A percentile compares a stretch with the other conserved stretches of the same genome.
These are phyloP conservation scores for Tympanoctomys barrerae DNA, from an alignment of 2,797 vertebrate genomes.

Conservation along the genomic window DNA sequence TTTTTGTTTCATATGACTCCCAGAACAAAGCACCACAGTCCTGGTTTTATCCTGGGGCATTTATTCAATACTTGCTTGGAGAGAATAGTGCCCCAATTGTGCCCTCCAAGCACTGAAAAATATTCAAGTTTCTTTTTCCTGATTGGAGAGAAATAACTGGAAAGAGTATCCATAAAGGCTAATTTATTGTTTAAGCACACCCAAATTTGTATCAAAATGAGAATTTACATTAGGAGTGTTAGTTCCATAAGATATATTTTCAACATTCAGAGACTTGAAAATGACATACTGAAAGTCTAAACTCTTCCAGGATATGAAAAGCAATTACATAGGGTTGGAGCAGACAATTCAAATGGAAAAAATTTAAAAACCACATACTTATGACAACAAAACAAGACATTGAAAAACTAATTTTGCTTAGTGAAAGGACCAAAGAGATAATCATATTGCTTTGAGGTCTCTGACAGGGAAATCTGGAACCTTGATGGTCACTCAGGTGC, in stretches of 20 bases:
- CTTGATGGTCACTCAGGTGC: background rate
- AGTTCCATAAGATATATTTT: slow-evolving; percentile 40
- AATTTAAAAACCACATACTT: background rate
- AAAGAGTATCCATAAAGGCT: slow-evolving; percentile 39
- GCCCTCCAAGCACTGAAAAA: slow-evolving; percentile 71
- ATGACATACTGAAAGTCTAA: background rate
- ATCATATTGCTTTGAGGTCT: background rate
- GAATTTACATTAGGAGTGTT: background rate
- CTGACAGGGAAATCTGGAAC: background rate
- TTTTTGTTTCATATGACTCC: slow-evolving; percentile 72
- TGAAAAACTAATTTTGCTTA: slow-evolving; percentile 17
- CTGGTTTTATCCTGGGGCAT: slow-evolving; percentile 79
- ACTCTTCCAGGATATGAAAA: background rate
- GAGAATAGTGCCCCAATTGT: slow-evolving; percentile 52
- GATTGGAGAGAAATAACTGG: slow-evolving; percentile 51
- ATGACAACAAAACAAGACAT: background rate
- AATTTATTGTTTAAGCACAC: background rate
- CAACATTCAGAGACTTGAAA: background rate
- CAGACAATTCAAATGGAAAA: background rate
- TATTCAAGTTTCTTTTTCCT: slow-evolving; percentile 66
- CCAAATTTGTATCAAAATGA: background rate
- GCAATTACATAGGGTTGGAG: slow-evolving; percentile 23
- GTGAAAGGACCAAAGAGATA: background rate
- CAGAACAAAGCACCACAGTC: slow-evolving; percentile 56
- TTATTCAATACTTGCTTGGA: slow-evolving; percentile 78